phyloP scores from a whole-genome alignment of 2,113 vertebrate genomes.

The Crotophaga sulcirostris region DNA sequence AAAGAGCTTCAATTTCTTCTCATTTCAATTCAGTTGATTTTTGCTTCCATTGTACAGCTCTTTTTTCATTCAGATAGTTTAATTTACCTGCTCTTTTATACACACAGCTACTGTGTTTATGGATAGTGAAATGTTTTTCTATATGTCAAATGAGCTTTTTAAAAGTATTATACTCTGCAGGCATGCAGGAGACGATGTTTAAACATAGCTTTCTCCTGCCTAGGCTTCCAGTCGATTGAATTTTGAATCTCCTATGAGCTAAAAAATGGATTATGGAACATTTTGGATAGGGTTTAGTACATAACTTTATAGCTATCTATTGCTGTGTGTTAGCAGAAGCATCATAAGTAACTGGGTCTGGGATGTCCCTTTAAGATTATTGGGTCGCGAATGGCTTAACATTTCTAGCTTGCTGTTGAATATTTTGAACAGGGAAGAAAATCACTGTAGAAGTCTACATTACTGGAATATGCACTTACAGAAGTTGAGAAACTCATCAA shows the following conservation, averaged over 20 bases:
- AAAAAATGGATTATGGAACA: constrained; percentile 68
- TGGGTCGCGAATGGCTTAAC: background rate
- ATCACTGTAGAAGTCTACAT: background rate
- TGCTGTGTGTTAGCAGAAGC: background rate
- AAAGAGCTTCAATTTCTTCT: background rate
- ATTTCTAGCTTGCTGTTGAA: background rate
- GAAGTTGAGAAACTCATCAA: background rate
- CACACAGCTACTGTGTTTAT: constrained; percentile 55
- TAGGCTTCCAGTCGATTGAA: constrained; percentile 56
- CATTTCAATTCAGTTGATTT: constrained; percentile 39
- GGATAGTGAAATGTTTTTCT: constrained; percentile 51
- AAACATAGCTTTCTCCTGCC: constrained; percentile 72
- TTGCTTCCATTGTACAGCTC: background rate
- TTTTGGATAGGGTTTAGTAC: constrained; percentile 53
- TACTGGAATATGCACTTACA: background rate
- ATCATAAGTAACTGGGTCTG: background rate
- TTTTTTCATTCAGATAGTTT: constrained; percentile 65
- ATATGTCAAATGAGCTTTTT: constrained; percentile 60
- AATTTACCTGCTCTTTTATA: constrained; percentile 58
- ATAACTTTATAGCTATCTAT: background rate
- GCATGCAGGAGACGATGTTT: constrained; percentile 70
- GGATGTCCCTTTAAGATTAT: background rate
- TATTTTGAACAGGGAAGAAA: constrained; percentile 19
- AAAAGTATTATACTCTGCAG: constrained; percentile 63
- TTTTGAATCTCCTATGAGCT: constrained; percentile 68